Evolutionary conservation across 2,797 vertebrate genomes (phyloP), one percentile per base, ranked within the genome.

Genomic region (Geotrypetes seraphini): DNA sequence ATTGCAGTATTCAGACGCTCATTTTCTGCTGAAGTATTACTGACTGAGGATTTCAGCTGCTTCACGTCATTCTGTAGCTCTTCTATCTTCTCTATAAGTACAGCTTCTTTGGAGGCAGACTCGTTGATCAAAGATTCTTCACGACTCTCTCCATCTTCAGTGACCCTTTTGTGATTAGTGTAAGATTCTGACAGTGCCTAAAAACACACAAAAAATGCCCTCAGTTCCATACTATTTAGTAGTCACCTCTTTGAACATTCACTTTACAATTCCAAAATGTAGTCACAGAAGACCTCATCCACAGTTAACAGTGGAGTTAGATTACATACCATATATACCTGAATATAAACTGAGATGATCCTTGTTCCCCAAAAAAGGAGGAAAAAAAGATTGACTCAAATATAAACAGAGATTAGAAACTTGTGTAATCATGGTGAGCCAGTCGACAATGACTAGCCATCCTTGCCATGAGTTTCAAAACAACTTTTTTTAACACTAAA

Each of bases 31-130:
- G 69, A 61, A 8, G 74, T 58, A 23, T 88, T 87, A 45, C 76
- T 29, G 33, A 88, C 55, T 25, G 75, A 66, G 8, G 79, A 50
- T 15, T 82, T 76, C 10, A 78, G 26, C 55, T 85, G 85, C 57
- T 78, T 83, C 19, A 88, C 57, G 38, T 90, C 84, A 4, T 49
- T 44, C 64, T 86, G 86, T 38, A 88, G 66, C 50, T 88, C 87
- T 10, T 84, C 83, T 6, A 88, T 60, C 43, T 73, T 77, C 3
- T 74, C 77, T 31, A 71, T 72, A 75, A 89, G 71, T 56, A 70
- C 78, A 51, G 84, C 85, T 74, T 91, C 88, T 63, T 82, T 89
- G n/a, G 56, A 74, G 30, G 86, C 85, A 0, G 83, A 83, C 68
- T 90, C 88, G 53, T 81, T 79, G 17, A 90, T 63, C 33, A 90